Base-by-base conservation (phyloP, 2,797 vertebrate species). In the Sebastes minor region DNA sequence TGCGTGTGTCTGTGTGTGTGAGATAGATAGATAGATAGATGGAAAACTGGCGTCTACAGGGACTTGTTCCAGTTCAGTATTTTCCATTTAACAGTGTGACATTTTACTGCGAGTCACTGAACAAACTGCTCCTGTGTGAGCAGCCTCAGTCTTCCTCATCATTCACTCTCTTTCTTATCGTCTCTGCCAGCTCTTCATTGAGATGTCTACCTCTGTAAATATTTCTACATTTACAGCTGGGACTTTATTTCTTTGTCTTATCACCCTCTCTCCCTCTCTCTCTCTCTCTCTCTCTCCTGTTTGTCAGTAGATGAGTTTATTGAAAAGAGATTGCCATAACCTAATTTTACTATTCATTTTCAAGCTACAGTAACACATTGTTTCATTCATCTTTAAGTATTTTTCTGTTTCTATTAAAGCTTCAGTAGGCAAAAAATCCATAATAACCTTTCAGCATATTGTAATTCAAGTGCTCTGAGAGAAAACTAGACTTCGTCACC, bases 21-120 rank as follows among this genome's bases (percentile, higher is more conserved):
- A n/a, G 35, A n/a, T n/a, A n/a, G n/a, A n/a, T n/a, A 71, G 32
- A 59, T 20, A 49, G 30, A 73, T 16, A 52, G 42, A 81, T 78
- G 25, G 65, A 75, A 78, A 77, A 68, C 55, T 38, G 9, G 14
- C 28, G 73, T 87, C 86, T 56, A 18, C 49, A 14, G 82, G 81
- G 88, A 84, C 82, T 79, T 65, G 89, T 83, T 88, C 84, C 82
- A 88, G 76, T 89, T 90, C 79, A 85, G 78, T 63, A 63, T 81
- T 86, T 89, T 78, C 74, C 73, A 80, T 87, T 88, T 68, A 85
- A 76, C 72, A 71, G 71, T 23, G 78, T 84, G 76, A 81, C 77
- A 89, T 88, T 84, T 85, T 32, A 66, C 67, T 52, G 74, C 2
- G 5, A 75, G 68, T 52, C 66, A 64, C 7, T 62, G 74, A 88